Base-by-base conservation (phyloP, 2,113 vertebrate genomes). In the Platysteira castanea region DNA sequence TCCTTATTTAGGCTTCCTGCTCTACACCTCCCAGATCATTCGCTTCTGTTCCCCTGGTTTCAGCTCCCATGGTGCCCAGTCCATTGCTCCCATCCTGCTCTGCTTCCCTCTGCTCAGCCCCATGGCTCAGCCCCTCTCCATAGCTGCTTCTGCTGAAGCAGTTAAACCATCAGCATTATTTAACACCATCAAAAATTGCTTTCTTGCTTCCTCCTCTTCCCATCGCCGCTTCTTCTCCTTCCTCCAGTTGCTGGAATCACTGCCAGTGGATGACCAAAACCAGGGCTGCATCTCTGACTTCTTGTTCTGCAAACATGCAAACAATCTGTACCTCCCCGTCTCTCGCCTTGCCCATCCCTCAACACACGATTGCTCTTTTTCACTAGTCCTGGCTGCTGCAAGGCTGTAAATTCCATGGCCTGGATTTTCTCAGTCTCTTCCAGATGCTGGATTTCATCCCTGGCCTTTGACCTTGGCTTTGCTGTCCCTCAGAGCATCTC, bases 261-360 rank as follows among this genome's bases (percentile, higher is more conserved):
- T 77, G 68, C 71, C 64, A 75, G 6, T 23, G 67, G 79, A 74
- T 84, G 73, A 68, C 86, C 89, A 84, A 90, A 95, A 67, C 56
- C 46, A 84, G 94, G 60, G 52, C 91, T 93, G 68, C 80, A 37
- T 84, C 86, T 89, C 77, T 67, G 47, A 35, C 33, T 68, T 57
- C 75, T 86, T 78, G 83, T 86, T 95, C 37, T 0, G 2, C 83
- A 81, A 86, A 74, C 21, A 4, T 83, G 92, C 79, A 83, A 82
- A 57, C 68, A 80, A 10, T 93, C 82, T 93, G 83, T 88, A 77
- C 83, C 67, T 83, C 75, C 78, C 63, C 3, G 21, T 85, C 78
- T 85, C 78, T 88, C n/a, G 22, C 87, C 82, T 84, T 83, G 75
- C 90, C 75, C 70, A 17, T 54, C 87, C 89, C 76, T 93, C 85